Conservation (phyloP, 2,888 invertebrate genomes). For the Caenorhabditis plicata region DNA sequence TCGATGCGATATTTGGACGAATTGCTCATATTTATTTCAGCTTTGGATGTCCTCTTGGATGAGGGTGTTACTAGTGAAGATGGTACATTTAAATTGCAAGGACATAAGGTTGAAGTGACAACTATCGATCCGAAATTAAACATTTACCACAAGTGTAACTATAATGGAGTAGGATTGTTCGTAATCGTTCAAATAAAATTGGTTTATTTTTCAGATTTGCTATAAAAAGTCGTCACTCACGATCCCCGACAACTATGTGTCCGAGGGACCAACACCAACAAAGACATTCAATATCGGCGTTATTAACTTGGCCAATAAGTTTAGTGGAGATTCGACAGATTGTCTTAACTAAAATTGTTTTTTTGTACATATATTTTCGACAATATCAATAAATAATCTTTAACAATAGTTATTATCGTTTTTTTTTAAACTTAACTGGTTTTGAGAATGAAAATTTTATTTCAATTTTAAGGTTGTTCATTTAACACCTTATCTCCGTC, state of each 20-base stretch:
- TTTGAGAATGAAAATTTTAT: neutral
- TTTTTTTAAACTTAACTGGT: neutral
- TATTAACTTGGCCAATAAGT: constrained; percentile 53
- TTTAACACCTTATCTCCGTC: neutral
- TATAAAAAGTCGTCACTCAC: constrained; percentile 54
- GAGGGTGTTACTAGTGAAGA: constrained; percentile 53
- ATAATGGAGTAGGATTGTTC: constrained; percentile 20
- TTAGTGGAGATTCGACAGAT: constrained; percentile 55
- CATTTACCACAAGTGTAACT: constrained; percentile 41
- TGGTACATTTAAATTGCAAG: constrained; percentile 50
- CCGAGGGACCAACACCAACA: constrained; percentile 45
- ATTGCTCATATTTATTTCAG: constrained; percentile 19
- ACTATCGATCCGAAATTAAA: constrained; percentile 42
- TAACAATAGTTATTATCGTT: too few relatives aligned
- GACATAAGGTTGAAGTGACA: constrained; percentile 38
- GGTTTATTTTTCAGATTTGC: constrained; percentile 35
- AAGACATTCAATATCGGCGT: constrained; percentile 57
- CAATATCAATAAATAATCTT: too few relatives aligned
- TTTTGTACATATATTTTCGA: neutral
- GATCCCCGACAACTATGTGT: constrained; percentile 54
- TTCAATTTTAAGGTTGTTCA: neutral
- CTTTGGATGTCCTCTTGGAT: constrained; percentile 55
- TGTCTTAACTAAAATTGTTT: constrained; percentile 48
- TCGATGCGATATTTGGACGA: neutral
- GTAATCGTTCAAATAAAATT: neutral